Conservation (phyloP, 2,888 invertebrate species). For the Phorcus lineatus region DNA sequence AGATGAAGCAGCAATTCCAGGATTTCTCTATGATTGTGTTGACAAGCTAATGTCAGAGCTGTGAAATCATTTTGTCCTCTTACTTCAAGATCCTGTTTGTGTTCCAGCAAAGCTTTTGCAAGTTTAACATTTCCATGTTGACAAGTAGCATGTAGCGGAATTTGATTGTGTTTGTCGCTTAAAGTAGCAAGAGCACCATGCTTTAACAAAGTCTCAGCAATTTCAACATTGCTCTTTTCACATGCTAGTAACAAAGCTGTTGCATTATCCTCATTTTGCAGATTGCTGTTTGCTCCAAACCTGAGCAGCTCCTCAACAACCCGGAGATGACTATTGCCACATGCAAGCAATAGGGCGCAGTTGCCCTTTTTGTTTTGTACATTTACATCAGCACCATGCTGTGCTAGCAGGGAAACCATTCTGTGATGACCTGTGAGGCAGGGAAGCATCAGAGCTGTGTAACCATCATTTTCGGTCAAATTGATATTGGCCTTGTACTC, state of each 20-base stretch:
- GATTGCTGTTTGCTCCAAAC: constrained; percentile 53
- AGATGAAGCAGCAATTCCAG: too few relatives aligned
- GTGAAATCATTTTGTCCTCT: constrained; percentile 55
- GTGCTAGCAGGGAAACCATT: constrained; percentile 53
- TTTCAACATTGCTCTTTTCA: too few relatives aligned
- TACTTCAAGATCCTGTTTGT: constrained; percentile 51
- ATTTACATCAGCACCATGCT: constrained; percentile 56
- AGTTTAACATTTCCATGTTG: constrained; percentile 29
- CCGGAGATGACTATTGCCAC: constrained; percentile 48
- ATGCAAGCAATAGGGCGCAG: constrained; percentile 57
- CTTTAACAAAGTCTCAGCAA: too few relatives aligned
- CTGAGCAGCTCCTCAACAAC: constrained; percentile 53
- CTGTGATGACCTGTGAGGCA: background rate
- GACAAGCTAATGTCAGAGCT: constrained; percentile 35
- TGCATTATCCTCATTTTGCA: constrained; percentile 46
- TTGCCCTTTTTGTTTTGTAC: constrained; percentile 48
- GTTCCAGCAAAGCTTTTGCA: constrained; percentile 42
- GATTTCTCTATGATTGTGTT: too few relatives aligned
- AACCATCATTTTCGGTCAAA: constrained; percentile 32
- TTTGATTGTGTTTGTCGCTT: too few relatives aligned
- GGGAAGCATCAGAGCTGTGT: too few relatives aligned
- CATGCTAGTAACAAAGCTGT: constrained; percentile 17
- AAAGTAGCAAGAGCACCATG: too few relatives aligned
- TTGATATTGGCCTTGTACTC: constrained; percentile 62
- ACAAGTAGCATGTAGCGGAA: background rate